phyloP scores from a whole-genome alignment of 2,888 invertebrate species.

The Augochlorella aurata region DNA sequence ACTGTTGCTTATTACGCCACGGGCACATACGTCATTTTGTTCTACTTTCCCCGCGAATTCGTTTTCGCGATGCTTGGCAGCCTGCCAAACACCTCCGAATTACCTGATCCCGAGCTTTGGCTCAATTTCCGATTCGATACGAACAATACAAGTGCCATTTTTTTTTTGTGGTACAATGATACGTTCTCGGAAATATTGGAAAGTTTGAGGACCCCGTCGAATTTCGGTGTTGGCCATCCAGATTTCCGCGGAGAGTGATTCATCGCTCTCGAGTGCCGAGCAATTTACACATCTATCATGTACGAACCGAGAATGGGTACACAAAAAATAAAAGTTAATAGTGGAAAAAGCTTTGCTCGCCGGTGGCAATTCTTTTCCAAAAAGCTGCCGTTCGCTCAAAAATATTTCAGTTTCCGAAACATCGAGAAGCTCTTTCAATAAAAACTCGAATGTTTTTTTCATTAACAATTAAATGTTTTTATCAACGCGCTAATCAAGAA shows the following conservation, averaged over 20 bases:
- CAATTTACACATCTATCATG: neutral
- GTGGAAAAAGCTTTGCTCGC: neutral
- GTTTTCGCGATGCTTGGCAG: constrained; percentile 59
- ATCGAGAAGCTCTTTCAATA: no score
- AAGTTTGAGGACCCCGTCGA: neutral
- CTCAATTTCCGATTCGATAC: constrained; percentile 44
- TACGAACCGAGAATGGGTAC: neutral
- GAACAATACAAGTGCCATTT: constrained; percentile 29
- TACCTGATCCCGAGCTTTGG: constrained; percentile 35
- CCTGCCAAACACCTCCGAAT: constrained; percentile 53
- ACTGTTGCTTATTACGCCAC: constrained; percentile 44
- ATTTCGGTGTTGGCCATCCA: neutral
- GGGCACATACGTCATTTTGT: constrained; percentile 54
- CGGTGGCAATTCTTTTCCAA: neutral
- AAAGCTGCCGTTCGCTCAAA: neutral
- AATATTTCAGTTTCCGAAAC: no score
- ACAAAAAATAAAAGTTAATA: neutral
- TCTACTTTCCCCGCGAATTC: constrained; percentile 66
- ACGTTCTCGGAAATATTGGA: constrained; percentile 7
- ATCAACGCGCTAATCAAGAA: no score
- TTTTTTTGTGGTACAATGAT: neutral
- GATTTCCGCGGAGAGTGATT: neutral
- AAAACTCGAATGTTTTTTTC: no score
- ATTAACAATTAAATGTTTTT: no score
- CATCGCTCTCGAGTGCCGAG: neutral